These are phyloP conservation scores for Noturus placidus DNA, from an alignment of 2,113 vertebrate species.

Conservation along the genomic window DNA sequence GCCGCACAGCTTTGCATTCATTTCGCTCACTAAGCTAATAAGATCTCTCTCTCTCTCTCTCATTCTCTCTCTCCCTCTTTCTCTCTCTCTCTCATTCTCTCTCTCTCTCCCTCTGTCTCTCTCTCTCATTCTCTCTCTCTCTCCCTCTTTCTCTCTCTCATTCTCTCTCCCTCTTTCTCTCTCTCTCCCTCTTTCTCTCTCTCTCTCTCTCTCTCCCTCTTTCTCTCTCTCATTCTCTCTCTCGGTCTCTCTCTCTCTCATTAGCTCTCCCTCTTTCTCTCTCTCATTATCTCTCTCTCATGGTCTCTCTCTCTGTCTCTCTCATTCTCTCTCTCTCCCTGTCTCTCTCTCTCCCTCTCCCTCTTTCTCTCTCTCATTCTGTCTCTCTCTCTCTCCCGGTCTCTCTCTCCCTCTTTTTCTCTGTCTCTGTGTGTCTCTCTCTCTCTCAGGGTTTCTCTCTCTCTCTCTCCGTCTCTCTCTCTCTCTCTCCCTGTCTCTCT, in stretches of 20 bases:
- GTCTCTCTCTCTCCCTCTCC: no score
- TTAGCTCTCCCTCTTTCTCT: slow-evolving; percentile 85
- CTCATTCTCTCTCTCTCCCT: neutral
- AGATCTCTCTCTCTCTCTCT: slow-evolving; percentile 84
- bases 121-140: neutral
- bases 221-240: neutral
- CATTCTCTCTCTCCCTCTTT: neutral
- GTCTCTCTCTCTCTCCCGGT: slow-evolving; percentile 48
- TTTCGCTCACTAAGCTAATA: slow-evolving; percentile 99
- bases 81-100: slow-evolving; percentile 50
- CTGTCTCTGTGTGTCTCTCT: no score
- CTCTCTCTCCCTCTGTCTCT: slow-evolving; percentile 75
- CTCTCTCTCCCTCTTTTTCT: slow-evolving; percentile 70
- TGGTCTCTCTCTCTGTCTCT: slow-evolving; percentile 77
- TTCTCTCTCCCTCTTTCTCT: no score
- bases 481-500: no score
- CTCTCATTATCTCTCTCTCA: neutral
- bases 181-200: neutral
- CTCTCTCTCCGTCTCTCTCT: no score
- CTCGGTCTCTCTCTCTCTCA: no score
- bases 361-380: slow-evolving; percentile 69
- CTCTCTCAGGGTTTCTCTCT: neutral
- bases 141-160: slow-evolving; percentile 77
- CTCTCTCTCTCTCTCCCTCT: slow-evolving; percentile 78
- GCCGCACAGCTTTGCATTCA: slow-evolving; percentile 94